Conservation (phyloP, 1,140 invertebrate species). For the Pectinophora gossypiella region DNA sequence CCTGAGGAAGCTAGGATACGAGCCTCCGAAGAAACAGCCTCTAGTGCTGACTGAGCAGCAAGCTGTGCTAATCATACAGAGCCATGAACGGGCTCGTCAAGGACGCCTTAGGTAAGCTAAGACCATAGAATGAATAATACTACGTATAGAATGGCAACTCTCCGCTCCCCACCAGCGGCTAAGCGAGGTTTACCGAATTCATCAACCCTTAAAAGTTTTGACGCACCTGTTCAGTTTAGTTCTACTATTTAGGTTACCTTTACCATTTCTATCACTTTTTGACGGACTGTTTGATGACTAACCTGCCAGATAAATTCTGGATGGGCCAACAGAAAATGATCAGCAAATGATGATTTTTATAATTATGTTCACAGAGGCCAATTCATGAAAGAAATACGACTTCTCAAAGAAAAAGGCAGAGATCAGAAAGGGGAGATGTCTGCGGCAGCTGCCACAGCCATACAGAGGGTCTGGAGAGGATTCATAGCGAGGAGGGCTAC, state of each 20-base stretch:
- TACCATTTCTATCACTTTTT: too few species aligned
- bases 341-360: not conserved
- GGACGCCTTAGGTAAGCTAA: constrained; percentile 79
- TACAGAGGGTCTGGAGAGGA: constrained; percentile 89
- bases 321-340: not conserved
- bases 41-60: constrained; percentile 84
- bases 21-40: constrained; percentile 77
- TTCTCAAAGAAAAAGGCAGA: constrained; percentile 84
- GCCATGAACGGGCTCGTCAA: constrained; percentile 93
- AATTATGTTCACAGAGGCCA: constrained; percentile 78
- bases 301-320: too few species aligned
- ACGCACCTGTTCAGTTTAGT: too few species aligned
- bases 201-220: not conserved
- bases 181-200: too few species aligned
- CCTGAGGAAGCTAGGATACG: constrained; percentile 80
- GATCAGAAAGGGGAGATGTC: constrained; percentile 75
- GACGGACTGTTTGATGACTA: too few species aligned
- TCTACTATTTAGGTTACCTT: too few species aligned
- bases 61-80: constrained; percentile 90
- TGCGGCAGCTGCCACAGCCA: constrained; percentile 82
- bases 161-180: too few species aligned
- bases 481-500: constrained; percentile 84
- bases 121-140: not conserved
- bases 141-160: too few species aligned
- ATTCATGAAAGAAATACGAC: constrained; percentile 92